These are phyloP conservation scores for Excalfactoria chinensis DNA, from an alignment of 2,113 vertebrate species.

Conservation along the genomic window DNA sequence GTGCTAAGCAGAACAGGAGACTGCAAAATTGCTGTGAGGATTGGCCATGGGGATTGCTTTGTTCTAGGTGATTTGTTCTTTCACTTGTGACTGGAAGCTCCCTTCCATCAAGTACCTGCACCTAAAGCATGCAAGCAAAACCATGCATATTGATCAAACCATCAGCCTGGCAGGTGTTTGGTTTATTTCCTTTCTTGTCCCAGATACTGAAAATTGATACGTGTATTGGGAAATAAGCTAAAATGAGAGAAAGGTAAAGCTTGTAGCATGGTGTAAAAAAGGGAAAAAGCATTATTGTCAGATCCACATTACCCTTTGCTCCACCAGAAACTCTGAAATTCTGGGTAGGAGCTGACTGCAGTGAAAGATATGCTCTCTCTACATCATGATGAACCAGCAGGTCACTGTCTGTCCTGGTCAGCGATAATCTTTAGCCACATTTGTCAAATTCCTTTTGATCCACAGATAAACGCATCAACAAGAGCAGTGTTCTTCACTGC, in stretches of 20 bases:
- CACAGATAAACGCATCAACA: neutral
- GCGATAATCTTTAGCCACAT: neutral
- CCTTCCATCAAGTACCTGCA: neutral
- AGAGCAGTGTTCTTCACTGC: neutral
- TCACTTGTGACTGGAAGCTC: neutral
- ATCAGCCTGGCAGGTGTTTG: neutral
- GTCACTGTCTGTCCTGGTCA: neutral
- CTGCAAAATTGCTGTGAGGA: neutral
- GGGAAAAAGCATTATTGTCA: neutral
- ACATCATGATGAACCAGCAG: neutral
- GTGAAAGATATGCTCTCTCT: neutral
- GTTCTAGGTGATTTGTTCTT: neutral
- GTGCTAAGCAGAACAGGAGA: neutral
- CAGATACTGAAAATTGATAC: neutral
- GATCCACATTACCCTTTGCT: neutral
- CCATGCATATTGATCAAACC: fast-evolving
- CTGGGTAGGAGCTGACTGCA: neutral
- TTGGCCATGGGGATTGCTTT: neutral
- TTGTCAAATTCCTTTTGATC: neutral
- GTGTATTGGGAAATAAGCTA: neutral
- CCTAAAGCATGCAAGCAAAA: neutral
- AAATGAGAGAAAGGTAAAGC: neutral
- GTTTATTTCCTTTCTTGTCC: neutral
- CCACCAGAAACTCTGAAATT: neutral
- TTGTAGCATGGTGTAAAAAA: neutral